A percentile compares a stretch with the other conserved stretches of the same genome.
phyloP scores from a whole-genome alignment of 2,888 invertebrate species.

The Melanargia galathea region DNA sequence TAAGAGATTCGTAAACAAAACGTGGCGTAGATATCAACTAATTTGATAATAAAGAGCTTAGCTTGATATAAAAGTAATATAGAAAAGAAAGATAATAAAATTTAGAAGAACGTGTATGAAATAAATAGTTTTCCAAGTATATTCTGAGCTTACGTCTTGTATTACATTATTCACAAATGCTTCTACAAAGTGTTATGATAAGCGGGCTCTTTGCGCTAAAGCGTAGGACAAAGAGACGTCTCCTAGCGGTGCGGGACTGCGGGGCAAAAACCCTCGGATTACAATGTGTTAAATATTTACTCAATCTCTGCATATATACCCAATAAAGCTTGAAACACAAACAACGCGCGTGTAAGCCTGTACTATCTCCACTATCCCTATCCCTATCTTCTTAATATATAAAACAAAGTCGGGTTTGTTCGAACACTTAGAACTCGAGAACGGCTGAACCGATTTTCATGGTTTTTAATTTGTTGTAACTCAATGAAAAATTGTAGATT shows the following conservation, averaged over 20 bases:
- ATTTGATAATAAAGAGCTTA: no score
- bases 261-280: slow-evolving; percentile 67
- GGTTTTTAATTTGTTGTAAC: no score
- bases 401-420: no score
- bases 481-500: no score
- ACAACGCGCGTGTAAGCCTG: background rate
- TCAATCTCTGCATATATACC: slow-evolving; percentile 56
- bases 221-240: slow-evolving; percentile 58
- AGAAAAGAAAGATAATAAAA: background rate
- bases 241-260: slow-evolving; percentile 41
- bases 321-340: background rate
- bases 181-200: slow-evolving; percentile 32
- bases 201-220: slow-evolving; percentile 45
- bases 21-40: no score
- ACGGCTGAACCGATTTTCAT: no score
- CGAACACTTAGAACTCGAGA: no score
- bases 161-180: slow-evolving; percentile 23
- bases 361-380: background rate
- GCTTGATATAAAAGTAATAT: no score
- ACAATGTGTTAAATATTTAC: slow-evolving; percentile 72
- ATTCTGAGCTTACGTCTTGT: slow-evolving; percentile 17
- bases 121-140: background rate
- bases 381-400: no score
- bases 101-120: background rate
- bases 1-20: no score